Percentiles rank a stretch among this genome's conserved stretches.
These are phyloP conservation scores for Muscina levida DNA, from an alignment of 2,888 invertebrate genomes.

Conservation along the genomic window DNA sequence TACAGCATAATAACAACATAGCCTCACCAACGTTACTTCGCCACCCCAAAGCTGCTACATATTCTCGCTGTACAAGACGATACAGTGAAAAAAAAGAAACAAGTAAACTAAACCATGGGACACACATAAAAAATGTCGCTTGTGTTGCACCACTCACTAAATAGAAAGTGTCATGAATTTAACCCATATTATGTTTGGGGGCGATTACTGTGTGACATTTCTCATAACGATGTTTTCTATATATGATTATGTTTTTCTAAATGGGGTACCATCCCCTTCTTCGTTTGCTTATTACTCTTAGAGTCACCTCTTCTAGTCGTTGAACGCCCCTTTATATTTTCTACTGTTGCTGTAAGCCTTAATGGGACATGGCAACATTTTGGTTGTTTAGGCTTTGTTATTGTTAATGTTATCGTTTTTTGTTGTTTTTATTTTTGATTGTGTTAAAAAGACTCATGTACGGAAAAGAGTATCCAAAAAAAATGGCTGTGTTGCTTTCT, in stretches of 20 bases:
- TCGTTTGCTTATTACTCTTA: no score
- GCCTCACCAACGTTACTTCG: slow-evolving; percentile 14
- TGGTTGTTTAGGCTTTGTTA: no score
- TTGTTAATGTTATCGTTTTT: not conserved
- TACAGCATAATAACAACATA: not conserved
- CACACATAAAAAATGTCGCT: slow-evolving; percentile 32
- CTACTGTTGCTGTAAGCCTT: not conserved
- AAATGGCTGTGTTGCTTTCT: slow-evolving; percentile 7
- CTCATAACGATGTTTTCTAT: slow-evolving; percentile 36
- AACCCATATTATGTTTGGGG: slow-evolving; percentile 53
- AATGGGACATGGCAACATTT: not conserved
- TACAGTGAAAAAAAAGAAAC: not conserved
- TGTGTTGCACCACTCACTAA: slow-evolving; percentile 50
- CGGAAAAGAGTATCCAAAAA: slow-evolving; percentile 11
- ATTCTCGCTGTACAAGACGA: not conserved
- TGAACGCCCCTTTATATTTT: no score
- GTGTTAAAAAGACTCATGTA: slow-evolving; percentile 13
- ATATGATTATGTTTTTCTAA: no score
- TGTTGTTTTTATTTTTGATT: slow-evolving; percentile 13
- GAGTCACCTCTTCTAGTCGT: not conserved
- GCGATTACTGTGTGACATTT: slow-evolving; percentile 58
- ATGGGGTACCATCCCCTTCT: not conserved
- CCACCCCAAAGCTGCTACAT: no score
- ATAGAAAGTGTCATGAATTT: slow-evolving; percentile 57
- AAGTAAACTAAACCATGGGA: not conserved